Percentiles rank a stretch among this genome's conserved stretches.
phyloP scores from a whole-genome alignment of 92 coral and sea anemone genomes.

The Epizoanthus rinbou region DNA sequence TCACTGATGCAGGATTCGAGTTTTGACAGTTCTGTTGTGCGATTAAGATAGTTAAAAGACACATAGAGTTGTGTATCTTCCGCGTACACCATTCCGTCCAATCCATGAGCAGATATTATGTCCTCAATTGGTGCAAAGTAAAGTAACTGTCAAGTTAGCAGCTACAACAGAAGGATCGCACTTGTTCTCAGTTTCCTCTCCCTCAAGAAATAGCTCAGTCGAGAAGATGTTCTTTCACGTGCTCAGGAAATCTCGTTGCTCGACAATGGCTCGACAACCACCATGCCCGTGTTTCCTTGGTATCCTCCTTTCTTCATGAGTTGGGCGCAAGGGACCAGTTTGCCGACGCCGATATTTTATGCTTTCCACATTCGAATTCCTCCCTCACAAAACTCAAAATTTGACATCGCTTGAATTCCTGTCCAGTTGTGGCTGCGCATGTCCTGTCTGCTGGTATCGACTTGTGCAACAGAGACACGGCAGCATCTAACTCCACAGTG shows the following conservation, averaged over 20 bases:
- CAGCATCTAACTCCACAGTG: constrained; percentile 30
- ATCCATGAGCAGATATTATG: too few species aligned
- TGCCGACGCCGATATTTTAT: constrained; percentile 8
- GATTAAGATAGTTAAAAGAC: too few species aligned
- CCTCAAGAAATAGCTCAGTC: constrained; percentile 3
- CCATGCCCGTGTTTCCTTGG: constrained; percentile 3
- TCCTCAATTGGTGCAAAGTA: too few species aligned
- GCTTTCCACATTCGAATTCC: constrained; percentile 34
- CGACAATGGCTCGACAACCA: not conserved
- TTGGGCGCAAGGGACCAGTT: constrained; percentile 6
- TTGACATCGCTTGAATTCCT: constrained; percentile 23
- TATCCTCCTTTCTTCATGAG: constrained; percentile 11
- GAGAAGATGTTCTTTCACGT: not conserved
- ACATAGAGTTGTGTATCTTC: too few species aligned
- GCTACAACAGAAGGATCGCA: not conserved
- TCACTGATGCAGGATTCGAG: too few species aligned
- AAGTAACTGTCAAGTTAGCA: too few species aligned
- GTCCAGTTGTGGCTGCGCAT: constrained; percentile 27
- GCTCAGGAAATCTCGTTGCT: not conserved
- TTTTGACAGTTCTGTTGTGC: too few species aligned
- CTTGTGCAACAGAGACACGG: constrained; percentile 25
- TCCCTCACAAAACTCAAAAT: constrained; percentile 18
- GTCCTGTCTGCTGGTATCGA: constrained; percentile 7
- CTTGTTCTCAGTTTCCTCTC: not conserved
- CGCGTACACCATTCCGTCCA: too few species aligned